phyloP scores from a whole-genome alignment of 2,797 vertebrate species.

The Hemitrygon akajei region DNA sequence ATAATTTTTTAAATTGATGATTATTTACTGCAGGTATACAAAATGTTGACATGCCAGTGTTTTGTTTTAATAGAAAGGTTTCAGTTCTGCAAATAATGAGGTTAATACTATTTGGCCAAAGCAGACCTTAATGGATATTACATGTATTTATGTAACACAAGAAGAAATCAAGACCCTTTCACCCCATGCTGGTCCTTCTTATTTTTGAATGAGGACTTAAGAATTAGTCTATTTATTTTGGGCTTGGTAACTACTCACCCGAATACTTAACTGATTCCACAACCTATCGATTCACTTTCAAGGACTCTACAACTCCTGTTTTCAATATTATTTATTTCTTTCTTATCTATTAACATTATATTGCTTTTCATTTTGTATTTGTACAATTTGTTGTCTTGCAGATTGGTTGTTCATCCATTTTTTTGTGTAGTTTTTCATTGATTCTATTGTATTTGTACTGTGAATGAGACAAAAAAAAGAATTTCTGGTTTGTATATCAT shows the following conservation, averaged over 20 bases:
- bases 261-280: too few species aligned
- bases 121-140: not conserved
- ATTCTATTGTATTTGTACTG: too few species aligned
- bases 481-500: too few species aligned
- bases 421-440: too few species aligned
- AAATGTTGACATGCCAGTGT: not conserved
- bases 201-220: not conserved
- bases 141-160: not conserved
- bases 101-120: not conserved
- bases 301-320: too few species aligned
- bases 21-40: not conserved
- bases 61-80: not conserved
- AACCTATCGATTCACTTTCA: too few species aligned
- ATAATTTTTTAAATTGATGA: not conserved
- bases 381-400: too few species aligned
- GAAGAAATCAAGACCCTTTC: not conserved
- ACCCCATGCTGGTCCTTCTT: not conserved
- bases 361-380: too few species aligned
- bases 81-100: not conserved
- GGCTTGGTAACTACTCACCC: not conserved
- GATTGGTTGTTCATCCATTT: too few species aligned
- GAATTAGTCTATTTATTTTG: not conserved
- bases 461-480: too few species aligned
- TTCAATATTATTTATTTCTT: too few species aligned
- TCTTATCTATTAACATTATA: too few species aligned